Evolutionary conservation across 2,888 invertebrate genomes (phyloP), one percentile per base, ranked within the genome.

Genomic region (Diachrysia chrysitis): DNA sequence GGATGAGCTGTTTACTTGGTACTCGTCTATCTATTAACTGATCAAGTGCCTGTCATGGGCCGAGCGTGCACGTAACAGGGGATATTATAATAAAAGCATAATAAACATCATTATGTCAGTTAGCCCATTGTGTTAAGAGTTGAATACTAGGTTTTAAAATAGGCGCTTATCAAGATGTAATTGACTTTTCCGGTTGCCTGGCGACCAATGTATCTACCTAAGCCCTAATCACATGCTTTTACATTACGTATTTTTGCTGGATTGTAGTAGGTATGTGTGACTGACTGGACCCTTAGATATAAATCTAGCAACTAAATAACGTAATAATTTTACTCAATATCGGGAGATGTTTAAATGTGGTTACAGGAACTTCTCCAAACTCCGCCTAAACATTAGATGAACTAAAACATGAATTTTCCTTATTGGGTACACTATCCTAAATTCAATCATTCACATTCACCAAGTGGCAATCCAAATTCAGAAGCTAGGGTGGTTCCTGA

Each of bases 21-120:
- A 69, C 74, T 78, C 17, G 48, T 19, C n/a, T 17, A 19, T 56
- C 78, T 66, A 68, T 62, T 78, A 71, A 58, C 60, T 60, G 37
- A 63, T 63, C 58, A 63, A 66, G 72, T 74, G 68, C 55, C 37
- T 59, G 37, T 68, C 51, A 66, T 63, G 35, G 54, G 23, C 51
- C 12, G 21, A 65, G 63, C 70, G 63, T 65, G 73, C 48, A 55
- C 29, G 58, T 63, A 63, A 25, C 29, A 63, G 25, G 48, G n/a
- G 56, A 29, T 42, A 68, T 58, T 63, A 69, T 67, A 25, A 58
- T 58, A 77, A 64, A 73, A 64, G 61, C 51, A 17, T 46, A 72
- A 63, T 66, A 46, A 23, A 23, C 53, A 63, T 54, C 37, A 32
- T 56, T 48, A 62, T 57, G 58, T 23, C 66, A 23, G 23, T 48